Evolutionary conservation across 2,113 vertebrate species (phyloP), one percentile per base, ranked within the genome.

Genomic region (Anoura caudifer): DNA sequence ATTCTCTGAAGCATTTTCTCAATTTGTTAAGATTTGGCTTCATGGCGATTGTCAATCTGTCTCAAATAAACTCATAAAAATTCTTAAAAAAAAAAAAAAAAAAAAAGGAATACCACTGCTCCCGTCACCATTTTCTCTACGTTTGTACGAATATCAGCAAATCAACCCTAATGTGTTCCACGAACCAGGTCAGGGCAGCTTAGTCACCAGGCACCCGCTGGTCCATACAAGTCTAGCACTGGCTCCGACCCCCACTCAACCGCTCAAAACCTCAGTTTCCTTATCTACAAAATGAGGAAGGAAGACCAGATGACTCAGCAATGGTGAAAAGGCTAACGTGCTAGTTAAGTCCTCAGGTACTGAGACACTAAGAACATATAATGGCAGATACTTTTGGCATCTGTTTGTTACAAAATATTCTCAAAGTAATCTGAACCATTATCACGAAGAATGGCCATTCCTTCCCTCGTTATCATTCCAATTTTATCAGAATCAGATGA

Each of bases 281-380:
- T 69, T 47, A 63, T 45, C 45, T 54, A 43, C 69, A 90, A 84
- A 56, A 63, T 91, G 19, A 80, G 36, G 28, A 52, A 59, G 24
- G 50, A 84, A 73, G 45, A 36, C 28, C 28, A 72, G 38, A 91
- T 45, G 45, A 85, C n/a, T 41, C 28, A 15, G 3, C 47, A 45
- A 77, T 38, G 41, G 8, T 87, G n/a, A 36, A 56, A 92, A 97
- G 22, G 5, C 20, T 69, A 87, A 69, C 92, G 47, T 92, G 63
- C 56, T 93, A 94, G 84, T 93, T 94, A 91, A 97, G 89, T 93
- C 95, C 90, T 70, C 73, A 75, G 41, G 36, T 67, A 61, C 1
- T 77, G 38, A 89, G 33, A 50, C 50, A 67, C 26, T 85, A 95
- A 79, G 52, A 87, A 72, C 92, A 94, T 22, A 50, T 1, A 43